Evolutionary conservation across 2,113 vertebrate species (phyloP).

Genomic region (Caracal caracal): DNA sequence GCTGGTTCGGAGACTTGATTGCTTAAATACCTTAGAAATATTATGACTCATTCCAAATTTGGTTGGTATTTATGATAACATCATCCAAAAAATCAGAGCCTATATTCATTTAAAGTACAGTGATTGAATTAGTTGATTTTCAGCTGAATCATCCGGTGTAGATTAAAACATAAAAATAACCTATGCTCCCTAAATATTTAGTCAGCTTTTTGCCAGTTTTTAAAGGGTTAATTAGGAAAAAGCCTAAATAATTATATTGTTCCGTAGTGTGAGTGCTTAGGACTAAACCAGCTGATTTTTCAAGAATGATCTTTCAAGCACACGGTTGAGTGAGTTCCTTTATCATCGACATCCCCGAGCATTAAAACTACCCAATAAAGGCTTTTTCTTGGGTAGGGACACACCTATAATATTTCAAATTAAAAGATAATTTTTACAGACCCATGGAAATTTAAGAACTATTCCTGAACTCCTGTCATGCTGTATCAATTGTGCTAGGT

Average conservation of each 20-base stretch:
- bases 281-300: constrained; percentile 15
- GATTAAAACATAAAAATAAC: constrained; percentile 71
- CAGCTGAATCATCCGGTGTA: constrained; percentile 41
- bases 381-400: not conserved
- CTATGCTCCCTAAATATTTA: constrained; percentile 19
- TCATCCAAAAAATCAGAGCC: constrained; percentile 65
- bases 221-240: constrained; percentile 66
- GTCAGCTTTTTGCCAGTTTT: not conserved
- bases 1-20: constrained; percentile 44
- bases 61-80: constrained; percentile 61
- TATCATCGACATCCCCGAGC: not conserved
- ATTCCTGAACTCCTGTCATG: not conserved
- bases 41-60: constrained; percentile 62
- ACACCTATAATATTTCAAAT: not conserved
- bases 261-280: not conserved
- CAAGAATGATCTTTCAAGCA: not conserved
- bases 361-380: not conserved
- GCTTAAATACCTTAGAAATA: constrained; percentile 68
- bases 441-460: too few relatives aligned
- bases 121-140: constrained; percentile 71
- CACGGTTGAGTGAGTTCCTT: not conserved
- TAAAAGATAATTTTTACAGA: not conserved
- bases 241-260: not conserved
- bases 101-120: constrained; percentile 60
- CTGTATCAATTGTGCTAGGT: not conserved